Percentiles rank a stretch among this genome's conserved stretches.
Conservation (phyloP, 2,888 invertebrate genomes). For the Agrochola litura region DNA sequence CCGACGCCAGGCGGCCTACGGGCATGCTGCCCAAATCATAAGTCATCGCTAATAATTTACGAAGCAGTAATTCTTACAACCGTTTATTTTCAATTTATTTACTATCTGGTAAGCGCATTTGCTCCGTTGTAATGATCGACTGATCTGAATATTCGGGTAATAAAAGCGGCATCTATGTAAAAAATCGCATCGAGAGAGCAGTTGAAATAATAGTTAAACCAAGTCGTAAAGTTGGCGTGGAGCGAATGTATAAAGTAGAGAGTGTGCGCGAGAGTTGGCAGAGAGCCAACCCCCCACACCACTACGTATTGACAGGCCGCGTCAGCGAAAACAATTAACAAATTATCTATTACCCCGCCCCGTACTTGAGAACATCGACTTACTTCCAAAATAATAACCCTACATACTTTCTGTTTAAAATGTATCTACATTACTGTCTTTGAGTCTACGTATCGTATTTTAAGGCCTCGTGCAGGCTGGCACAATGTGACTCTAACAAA, state of each 20-base stretch:
- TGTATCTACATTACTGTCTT: neutral
- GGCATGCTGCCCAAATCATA: slow-evolving; percentile 72
- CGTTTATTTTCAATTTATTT: slow-evolving; percentile 68
- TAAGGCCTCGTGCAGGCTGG: neutral
- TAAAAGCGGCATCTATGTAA: slow-evolving; percentile 78
- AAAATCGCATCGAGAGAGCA: slow-evolving; percentile 78
- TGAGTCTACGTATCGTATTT: slow-evolving; percentile 6
- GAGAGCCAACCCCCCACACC: slow-evolving; percentile 75
- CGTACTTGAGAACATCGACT: slow-evolving; percentile 28
- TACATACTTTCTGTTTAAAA: slow-evolving; percentile 9
- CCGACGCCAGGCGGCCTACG: slow-evolving; percentile 67
- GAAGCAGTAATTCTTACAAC: slow-evolving; percentile 48
- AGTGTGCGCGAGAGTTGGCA: slow-evolving; percentile 79
- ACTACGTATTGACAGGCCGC: slow-evolving; percentile 71
- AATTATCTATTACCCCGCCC: slow-evolving; percentile 66
- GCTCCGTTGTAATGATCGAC: slow-evolving; percentile 65
- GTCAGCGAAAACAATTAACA: slow-evolving; percentile 76
- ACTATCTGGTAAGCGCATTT: slow-evolving; percentile 65
- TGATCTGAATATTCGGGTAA: slow-evolving; percentile 74
- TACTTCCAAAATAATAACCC: slow-evolving; percentile 1
- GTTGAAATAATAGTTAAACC: slow-evolving; percentile 81
- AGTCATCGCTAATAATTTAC: slow-evolving; percentile 51
- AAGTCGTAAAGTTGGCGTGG: slow-evolving; percentile 82
- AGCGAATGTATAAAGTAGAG: slow-evolving; percentile 77
- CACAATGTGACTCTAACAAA: too few species aligned